Evolutionary conservation across 2,113 vertebrate species (phyloP).

Genomic region (Pycnonotus jocosus): DNA sequence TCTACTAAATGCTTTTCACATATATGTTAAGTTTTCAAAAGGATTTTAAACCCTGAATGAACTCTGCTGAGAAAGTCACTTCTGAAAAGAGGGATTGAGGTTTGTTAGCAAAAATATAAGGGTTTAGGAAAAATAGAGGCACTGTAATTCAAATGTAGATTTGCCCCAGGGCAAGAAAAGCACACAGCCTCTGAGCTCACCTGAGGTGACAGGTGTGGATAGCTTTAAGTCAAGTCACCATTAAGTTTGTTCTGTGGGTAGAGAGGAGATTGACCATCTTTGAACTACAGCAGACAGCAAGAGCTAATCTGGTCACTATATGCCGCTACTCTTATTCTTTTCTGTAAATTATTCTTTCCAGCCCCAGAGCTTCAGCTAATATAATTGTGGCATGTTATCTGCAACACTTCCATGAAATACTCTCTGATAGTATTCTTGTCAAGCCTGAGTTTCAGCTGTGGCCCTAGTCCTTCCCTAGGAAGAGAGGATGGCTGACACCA

Average conservation of each 20-base stretch:
- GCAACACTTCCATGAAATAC: background rate
- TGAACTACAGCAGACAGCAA: background rate
- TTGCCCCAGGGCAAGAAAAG: background rate
- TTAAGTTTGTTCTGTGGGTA: background rate
- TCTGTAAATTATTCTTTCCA: background rate
- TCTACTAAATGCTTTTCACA: background rate
- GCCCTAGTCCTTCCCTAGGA: background rate
- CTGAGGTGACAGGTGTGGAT: background rate
- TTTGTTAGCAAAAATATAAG: background rate
- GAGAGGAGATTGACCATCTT: background rate
- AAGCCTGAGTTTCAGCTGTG: background rate
- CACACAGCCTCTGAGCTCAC: background rate
- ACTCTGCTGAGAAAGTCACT: background rate
- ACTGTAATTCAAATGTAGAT: background rate
- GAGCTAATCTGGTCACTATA: background rate
- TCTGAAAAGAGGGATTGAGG: background rate
- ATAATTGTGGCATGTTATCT: background rate
- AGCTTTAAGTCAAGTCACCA: background rate
- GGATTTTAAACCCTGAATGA: background rate
- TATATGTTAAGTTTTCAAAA: background rate
- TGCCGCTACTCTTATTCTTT: background rate
- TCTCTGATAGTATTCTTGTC: background rate
- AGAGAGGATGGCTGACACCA: background rate
- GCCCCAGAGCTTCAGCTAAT: background rate
- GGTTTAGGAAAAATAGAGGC: background rate